A percentile compares a stretch with the other conserved stretches of the same genome.
These are phyloP conservation scores for Semnornis frantzii DNA, from an alignment of 2,113 vertebrate genomes.

Conservation along the genomic window DNA sequence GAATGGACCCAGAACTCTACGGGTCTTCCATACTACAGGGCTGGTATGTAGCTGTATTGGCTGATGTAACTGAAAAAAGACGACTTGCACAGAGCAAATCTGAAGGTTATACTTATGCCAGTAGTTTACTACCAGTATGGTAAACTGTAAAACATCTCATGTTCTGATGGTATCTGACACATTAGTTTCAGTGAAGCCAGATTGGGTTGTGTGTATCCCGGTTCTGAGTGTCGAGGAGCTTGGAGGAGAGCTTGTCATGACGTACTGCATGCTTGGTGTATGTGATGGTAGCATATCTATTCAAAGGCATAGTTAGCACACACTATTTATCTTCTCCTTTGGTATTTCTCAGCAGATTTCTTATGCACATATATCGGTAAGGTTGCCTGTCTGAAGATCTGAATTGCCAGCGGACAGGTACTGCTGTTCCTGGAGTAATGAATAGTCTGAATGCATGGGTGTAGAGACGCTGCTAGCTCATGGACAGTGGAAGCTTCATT, in stretches of 20 bases:
- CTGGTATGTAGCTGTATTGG: not conserved
- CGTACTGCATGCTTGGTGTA: not conserved
- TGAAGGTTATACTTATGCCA: not conserved
- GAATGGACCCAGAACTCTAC: not conserved
- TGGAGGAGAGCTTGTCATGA: not conserved
- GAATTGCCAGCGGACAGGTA: not conserved
- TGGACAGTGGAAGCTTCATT: not conserved
- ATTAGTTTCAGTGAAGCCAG: not conserved
- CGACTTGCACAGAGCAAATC: not conserved
- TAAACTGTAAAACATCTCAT: not conserved
- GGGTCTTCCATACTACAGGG: not conserved
- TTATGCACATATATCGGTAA: rapidly evolving
- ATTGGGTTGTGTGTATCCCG: rapidly evolving
- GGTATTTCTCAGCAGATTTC: not conserved
- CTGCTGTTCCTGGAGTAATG: not conserved
- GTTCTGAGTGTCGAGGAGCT: not conserved
- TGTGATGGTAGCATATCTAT: not conserved
- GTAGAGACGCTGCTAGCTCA: not conserved
- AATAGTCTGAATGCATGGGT: rapidly evolving
- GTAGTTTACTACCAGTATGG: not conserved
- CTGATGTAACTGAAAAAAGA: not conserved
- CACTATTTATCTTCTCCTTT: not conserved
- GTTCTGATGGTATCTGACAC: not conserved
- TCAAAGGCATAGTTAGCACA: not conserved
- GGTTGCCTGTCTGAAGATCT: not conserved